Evolutionary conservation across 1,140 invertebrate species (phyloP), one percentile per base, ranked within the genome.

Genomic region (Atta colombica): DNA sequence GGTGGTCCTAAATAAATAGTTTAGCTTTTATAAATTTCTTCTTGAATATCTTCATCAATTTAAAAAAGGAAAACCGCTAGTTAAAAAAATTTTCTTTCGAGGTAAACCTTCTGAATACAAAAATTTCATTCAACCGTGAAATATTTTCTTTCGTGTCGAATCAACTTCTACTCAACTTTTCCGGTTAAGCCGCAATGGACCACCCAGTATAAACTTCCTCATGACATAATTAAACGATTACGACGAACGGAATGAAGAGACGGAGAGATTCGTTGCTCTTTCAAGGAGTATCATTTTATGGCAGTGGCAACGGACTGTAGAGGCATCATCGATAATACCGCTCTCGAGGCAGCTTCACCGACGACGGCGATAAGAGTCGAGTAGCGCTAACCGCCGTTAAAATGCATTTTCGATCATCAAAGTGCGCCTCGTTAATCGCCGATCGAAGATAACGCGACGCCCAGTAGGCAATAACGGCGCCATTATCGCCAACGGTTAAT

Each of bases 361-460:
- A 45, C 72, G 74, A 55, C 16, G 53, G 6, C 18, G 72, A 78
- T 77, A 77, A 77, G 74, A 31, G 21, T 3, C 75, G 16, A 39
- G 16, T 68, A 77, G 25, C 55, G 35, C 35, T 49, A 77, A 77
- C 51, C 72, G 72, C 21, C 21, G 18, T 77, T 69, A n/a, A 80
- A 31, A 55, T 6, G 49, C 8, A 72, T 80, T 51, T 74, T 49
- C 71, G 49, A 69, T 51, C 49, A 3, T 65, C 16, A 77, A 69
- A 53, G 21, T 63, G 25, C 25, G 28, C 16, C 25, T 77, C 49
- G 55, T 69, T 69, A 51, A 81, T 77, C 53, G 58, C 31, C 55
- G 71, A 86, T 86, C 61, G 55, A 25, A 77, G 86, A 61, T 81
- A 84, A 55, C 65, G 35, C 49, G 61, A 77, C 51, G 65, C 21